These are phyloP conservation scores for Platysteira castanea DNA, from an alignment of 2,113 vertebrate genomes.

Conservation along the genomic window DNA sequence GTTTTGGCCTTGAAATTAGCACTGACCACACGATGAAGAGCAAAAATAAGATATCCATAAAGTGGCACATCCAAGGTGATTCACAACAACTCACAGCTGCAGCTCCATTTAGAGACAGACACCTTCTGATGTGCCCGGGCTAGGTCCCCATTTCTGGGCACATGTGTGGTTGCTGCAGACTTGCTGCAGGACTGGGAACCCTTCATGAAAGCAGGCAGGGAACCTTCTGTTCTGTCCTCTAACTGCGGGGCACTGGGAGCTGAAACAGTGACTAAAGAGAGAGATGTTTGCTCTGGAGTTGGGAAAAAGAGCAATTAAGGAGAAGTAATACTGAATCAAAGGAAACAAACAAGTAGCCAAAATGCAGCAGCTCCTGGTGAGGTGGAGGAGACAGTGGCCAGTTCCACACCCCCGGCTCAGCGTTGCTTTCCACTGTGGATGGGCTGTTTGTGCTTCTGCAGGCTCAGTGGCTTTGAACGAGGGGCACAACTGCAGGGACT, in stretches of 20 bases:
- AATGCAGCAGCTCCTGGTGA: not conserved
- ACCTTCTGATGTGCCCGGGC: not conserved
- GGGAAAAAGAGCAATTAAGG: not conserved
- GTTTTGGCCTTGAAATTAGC: not conserved
- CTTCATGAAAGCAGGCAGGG: not conserved
- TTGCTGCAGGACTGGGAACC: no score
- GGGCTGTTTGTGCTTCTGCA: not conserved
- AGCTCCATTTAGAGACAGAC: not conserved
- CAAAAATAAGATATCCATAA: not conserved
- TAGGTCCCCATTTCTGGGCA: not conserved
- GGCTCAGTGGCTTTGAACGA: not conserved
- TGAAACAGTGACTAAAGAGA: not conserved
- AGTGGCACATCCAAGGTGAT: not conserved
- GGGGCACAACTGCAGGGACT: not conserved
- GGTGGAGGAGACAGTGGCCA: not conserved
- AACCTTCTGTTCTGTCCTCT: not conserved
- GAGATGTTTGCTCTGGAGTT: not conserved
- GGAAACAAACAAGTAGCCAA: not conserved
- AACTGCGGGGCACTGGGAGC: not conserved
- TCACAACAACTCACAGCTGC: not conserved
- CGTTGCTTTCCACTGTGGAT: not conserved
- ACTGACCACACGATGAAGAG: not conserved
- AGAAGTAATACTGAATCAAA: not conserved
- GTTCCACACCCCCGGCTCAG: not conserved
- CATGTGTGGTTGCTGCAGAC: not conserved